Evolutionary conservation across 2,113 vertebrate species (phyloP).

Genomic region (Thamnaconus septentrionalis): DNA sequence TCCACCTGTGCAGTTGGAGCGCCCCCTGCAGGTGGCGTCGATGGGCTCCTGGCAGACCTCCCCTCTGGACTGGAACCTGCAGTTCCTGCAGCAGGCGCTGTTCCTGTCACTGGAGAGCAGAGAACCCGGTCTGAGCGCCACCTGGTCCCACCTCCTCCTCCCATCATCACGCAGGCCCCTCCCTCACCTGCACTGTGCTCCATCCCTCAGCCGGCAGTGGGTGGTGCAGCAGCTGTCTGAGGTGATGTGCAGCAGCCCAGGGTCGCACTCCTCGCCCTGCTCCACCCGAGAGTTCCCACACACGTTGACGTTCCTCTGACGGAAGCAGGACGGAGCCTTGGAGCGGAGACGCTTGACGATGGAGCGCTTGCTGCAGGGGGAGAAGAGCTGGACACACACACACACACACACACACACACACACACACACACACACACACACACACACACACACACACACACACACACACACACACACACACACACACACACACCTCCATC

Average conservation of each 20-base stretch:
- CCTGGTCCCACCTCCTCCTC: not conserved
- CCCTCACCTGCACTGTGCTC: conserved; percentile 47
- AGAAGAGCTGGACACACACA: conserved; percentile 83
- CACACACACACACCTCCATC: too few species aligned
- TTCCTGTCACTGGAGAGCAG: conserved; percentile 68
- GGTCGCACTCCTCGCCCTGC: conserved; percentile 91
- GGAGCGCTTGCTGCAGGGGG: conserved; percentile 91
- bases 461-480: too few species aligned
- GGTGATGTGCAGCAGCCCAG: conserved; percentile 85
- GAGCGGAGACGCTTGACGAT: conserved; percentile 85
- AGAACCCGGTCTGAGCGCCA: not conserved
- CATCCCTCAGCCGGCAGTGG: conserved; percentile 77
- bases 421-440: too few species aligned
- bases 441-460: too few species aligned
- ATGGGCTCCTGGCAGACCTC: conserved; percentile 95
- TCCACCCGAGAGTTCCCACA: conserved; percentile 97
- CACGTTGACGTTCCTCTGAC: conserved; percentile 88
- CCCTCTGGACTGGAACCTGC: conserved; percentile 83
- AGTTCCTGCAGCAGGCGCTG: conserved; percentile 76
- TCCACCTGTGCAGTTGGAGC: conserved; percentile 90
- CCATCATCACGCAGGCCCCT: not conserved
- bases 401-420: too few species aligned
- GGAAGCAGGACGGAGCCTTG: conserved; percentile 89
- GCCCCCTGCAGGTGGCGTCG: conserved; percentile 92
- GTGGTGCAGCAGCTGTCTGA: conserved; percentile 86